phyloP scores from a whole-genome alignment of 2,113 vertebrate species.

The Eubucco bourcierii region DNA sequence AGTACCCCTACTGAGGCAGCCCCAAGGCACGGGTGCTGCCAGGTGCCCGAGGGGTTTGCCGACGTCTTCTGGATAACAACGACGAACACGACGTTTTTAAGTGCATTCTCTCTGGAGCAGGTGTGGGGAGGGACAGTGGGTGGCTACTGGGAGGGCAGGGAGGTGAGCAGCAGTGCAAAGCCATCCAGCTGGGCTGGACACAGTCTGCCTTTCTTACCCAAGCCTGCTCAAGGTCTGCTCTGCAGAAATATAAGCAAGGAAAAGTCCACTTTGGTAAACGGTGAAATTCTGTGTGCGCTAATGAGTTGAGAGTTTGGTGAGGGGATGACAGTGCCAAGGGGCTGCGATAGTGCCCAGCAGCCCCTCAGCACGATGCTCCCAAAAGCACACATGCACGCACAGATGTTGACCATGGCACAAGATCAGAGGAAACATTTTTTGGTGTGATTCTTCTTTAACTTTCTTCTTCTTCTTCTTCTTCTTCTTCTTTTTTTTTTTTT shows the following conservation, averaged over 20 bases:
- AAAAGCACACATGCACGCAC: slow-evolving; percentile 66
- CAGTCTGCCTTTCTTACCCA: not conserved
- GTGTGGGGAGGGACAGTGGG: not conserved
- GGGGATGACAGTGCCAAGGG: not conserved
- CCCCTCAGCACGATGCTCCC: not conserved
- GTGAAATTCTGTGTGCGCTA: slow-evolving; percentile 7
- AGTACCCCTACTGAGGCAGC: slow-evolving; percentile 88
- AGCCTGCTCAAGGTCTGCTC: not conserved
- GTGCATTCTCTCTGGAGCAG: slow-evolving; percentile 3
- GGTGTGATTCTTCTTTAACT: slow-evolving; percentile 21
- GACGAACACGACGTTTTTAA: not conserved
- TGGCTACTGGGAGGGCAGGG: not conserved
- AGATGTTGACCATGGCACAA: slow-evolving; percentile 1
- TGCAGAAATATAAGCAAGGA: not conserved
- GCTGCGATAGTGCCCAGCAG: not conserved
- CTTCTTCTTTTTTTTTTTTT: not conserved
- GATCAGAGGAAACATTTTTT: not conserved
- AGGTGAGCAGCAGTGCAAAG: not conserved
- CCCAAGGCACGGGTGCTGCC: accelerated
- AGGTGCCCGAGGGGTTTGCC: not conserved
- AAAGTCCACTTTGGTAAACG: not conserved
- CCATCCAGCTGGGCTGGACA: not conserved
- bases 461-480: not conserved
- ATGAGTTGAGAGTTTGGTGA: slow-evolving; percentile 39
- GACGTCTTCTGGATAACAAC: not conserved